Evolutionary conservation across 2,797 vertebrate species (phyloP).

Genomic region (Amblyopsis hoosieri): DNA sequence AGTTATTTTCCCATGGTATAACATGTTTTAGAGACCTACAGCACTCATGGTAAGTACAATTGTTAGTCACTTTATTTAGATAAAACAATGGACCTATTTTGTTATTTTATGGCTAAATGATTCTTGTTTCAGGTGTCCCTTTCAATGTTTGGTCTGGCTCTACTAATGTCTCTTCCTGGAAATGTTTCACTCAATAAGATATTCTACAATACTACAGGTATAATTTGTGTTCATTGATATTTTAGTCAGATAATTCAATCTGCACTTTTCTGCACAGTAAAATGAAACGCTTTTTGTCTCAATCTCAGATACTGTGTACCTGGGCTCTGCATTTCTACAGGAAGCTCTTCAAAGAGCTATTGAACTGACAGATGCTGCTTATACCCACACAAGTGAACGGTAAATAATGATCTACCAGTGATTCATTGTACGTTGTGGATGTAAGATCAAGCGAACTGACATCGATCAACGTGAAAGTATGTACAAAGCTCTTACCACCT

Average conservation of each 20-base stretch:
- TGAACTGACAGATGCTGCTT: slow-evolving; percentile 76
- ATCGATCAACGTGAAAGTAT: neutral
- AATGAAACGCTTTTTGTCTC: slow-evolving; percentile 2
- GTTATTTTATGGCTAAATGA: neutral
- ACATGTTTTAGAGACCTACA: slow-evolving; percentile 16
- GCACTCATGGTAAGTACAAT: slow-evolving; percentile 57
- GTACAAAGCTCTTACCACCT: neutral
- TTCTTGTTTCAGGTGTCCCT: slow-evolving; percentile 60
- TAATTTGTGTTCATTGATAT: slow-evolving; percentile 19
- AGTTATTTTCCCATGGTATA: neutral
- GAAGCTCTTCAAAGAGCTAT: slow-evolving; percentile 73
- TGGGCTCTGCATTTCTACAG: slow-evolving; percentile 68
- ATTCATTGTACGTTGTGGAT: neutral
- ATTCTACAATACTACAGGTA: slow-evolving; percentile 69
- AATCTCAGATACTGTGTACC: slow-evolving; percentile 56
- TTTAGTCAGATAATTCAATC: neutral
- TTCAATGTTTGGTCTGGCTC: slow-evolving; percentile 47
- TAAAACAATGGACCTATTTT: neutral
- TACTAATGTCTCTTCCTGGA: slow-evolving; percentile 55
- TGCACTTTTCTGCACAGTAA: neutral
- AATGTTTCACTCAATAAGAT: slow-evolving; percentile 42
- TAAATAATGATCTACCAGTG: slow-evolving; percentile 28
- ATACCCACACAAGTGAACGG: slow-evolving; percentile 75
- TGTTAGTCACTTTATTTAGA: neutral
- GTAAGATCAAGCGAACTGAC: neutral